These are phyloP conservation scores for Anhinga anhinga DNA, from an alignment of 2,113 vertebrate species.

Conservation along the genomic window DNA sequence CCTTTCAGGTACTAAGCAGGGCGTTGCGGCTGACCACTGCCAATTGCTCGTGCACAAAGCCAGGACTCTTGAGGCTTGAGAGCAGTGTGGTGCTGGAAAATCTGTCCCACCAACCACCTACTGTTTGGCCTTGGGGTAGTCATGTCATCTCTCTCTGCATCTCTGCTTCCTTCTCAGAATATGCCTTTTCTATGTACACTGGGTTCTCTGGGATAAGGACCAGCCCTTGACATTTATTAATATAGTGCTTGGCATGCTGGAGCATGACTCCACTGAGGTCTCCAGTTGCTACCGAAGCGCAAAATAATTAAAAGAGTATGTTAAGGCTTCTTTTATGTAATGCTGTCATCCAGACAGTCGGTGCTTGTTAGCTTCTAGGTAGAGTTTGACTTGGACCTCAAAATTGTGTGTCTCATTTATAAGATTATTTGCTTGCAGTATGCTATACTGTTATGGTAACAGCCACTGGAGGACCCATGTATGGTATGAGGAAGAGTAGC, in stretches of 20 bases:
- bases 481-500: background rate
- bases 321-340: background rate
- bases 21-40: background rate
- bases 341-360: background rate
- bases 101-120: conserved; percentile 1
- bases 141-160: background rate
- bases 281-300: background rate
- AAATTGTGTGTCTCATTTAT: background rate
- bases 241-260: background rate
- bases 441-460: background rate
- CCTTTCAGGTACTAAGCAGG: background rate
- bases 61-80: background rate
- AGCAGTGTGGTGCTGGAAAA: background rate
- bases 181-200: background rate
- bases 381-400: conserved; percentile 3
- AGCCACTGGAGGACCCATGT: background rate
- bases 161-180: background rate
- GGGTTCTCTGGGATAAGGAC: background rate
- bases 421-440: background rate
- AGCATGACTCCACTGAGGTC: background rate
- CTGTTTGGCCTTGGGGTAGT: background rate
- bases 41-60: background rate
- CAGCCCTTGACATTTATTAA: conserved; percentile 7
- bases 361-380: background rate
- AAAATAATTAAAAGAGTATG: conserved; percentile 8